Conservation (phyloP, 2,113 vertebrate species). For the Cryptotis parvus region DNA sequence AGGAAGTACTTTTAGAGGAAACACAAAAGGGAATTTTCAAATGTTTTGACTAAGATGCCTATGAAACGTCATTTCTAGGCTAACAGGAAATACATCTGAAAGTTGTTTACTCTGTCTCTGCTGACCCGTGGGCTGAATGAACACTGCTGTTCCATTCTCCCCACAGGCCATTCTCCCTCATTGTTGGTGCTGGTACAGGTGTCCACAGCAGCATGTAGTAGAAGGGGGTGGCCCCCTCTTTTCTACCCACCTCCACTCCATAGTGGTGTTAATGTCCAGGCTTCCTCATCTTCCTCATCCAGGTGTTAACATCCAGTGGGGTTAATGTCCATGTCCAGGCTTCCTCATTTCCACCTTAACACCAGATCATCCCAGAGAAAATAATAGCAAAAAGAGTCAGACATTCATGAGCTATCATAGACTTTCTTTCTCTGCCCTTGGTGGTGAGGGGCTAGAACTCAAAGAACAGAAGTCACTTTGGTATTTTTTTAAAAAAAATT, state of each 20-base stretch:
- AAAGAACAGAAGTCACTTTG: not conserved
- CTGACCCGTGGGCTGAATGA: slow-evolving; percentile 52
- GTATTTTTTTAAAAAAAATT: slow-evolving; percentile 14
- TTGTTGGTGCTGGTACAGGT: not conserved
- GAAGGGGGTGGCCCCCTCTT: not conserved
- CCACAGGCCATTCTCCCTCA: slow-evolving; percentile 45
- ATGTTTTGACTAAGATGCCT: slow-evolving; percentile 2
- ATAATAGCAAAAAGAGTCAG: not conserved
- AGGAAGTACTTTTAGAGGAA: slow-evolving; percentile 67
- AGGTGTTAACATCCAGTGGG: too few relatives aligned
- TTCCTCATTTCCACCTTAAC: not conserved
- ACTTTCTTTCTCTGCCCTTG: not conserved
- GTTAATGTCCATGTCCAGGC: not conserved
- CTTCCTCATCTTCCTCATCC: too few relatives aligned
- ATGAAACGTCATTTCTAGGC: not conserved
- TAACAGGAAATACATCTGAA: slow-evolving; percentile 71
- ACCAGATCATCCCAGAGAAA: slow-evolving; percentile 26
- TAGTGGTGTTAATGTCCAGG: not conserved
- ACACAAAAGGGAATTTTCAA: slow-evolving; percentile 65
- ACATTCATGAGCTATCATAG: not conserved
- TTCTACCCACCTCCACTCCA: not conserved
- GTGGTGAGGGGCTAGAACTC: too few relatives aligned
- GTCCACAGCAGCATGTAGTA: not conserved
- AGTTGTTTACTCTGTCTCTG: slow-evolving; percentile 66
- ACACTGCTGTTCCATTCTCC: not conserved